Evolutionary conservation across 37 sponge, comb jelly and placozoan genomes (phyloP).

Genomic region (Spongilla lacustris): DNA sequence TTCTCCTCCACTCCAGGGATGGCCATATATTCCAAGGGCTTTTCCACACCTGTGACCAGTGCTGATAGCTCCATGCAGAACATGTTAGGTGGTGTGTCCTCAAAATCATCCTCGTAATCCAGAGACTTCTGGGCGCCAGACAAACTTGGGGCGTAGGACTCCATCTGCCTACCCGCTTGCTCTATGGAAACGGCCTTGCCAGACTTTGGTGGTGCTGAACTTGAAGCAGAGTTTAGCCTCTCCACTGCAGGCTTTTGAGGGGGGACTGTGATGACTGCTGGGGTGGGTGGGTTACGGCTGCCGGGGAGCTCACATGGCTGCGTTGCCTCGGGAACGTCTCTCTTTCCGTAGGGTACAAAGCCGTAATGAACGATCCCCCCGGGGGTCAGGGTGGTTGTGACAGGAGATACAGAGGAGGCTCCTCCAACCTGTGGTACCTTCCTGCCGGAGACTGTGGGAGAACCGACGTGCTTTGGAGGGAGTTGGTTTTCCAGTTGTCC

Average conservation of each 20-base stretch:
- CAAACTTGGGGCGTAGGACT: conserved; percentile 28
- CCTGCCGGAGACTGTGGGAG: not conserved
- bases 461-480: not conserved
- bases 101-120: not conserved
- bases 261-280: conserved; percentile 1
- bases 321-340: conserved; percentile 22
- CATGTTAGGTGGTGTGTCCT: not conserved
- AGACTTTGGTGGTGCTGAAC: not conserved
- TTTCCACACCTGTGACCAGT: not conserved
- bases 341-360: not conserved
- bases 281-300: not conserved
- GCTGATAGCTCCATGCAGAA: conserved; percentile 40
- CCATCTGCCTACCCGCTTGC: conserved; percentile 28
- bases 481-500: not conserved
- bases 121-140: not conserved
- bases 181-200: conserved; percentile 47
- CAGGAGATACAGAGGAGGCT: not conserved
- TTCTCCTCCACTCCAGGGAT: not conserved
- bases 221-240: not conserved
- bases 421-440: not conserved
- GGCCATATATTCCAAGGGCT: not conserved
- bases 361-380: not conserved
- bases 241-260: not conserved
- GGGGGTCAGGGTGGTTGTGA: not conserved
- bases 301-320: conserved; percentile 51